A percentile compares a stretch with the other conserved stretches of the same genome.
Evolutionary conservation across 1,140 invertebrate species (phyloP).

Genomic region (Trachymyrmex septentrionalis): DNA sequence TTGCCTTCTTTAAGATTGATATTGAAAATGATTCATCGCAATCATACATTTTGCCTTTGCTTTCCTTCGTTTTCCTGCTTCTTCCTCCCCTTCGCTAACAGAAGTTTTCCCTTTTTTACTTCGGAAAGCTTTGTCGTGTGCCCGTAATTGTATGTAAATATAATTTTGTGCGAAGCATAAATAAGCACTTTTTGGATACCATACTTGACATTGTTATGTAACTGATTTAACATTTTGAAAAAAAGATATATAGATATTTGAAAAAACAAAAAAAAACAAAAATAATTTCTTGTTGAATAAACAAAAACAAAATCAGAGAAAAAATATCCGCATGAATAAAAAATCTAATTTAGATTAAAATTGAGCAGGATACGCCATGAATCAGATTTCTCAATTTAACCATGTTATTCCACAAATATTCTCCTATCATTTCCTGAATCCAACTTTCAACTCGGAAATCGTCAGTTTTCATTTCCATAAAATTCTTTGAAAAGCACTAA

Average conservation of each 20-base stretch:
- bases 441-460: constrained; percentile 5
- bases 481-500: neutral
- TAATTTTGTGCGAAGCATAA: neutral
- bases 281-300: neutral
- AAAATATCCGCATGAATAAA: neutral
- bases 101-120: constrained; percentile 11
- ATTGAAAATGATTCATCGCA: constrained; percentile 68
- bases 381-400: constrained; percentile 28
- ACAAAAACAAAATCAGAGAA: no score
- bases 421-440: neutral
- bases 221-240: neutral
- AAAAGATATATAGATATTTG: neutral
- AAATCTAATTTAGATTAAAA: constrained; percentile 26
- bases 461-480: constrained; percentile 22
- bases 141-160: constrained; percentile 32
- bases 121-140: neutral
- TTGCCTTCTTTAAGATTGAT: constrained; percentile 59
- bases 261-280: neutral
- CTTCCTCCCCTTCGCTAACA: constrained; percentile 15
- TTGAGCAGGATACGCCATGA: neutral
- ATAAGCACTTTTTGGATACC: neutral
- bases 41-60: constrained; percentile 53
- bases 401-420: constrained; percentile 10
- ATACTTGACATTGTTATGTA: neutral
- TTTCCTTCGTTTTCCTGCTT: neutral